These are phyloP conservation scores for Nasonia giraulti DNA, from an alignment of 1,140 invertebrate species.

Conservation along the genomic window DNA sequence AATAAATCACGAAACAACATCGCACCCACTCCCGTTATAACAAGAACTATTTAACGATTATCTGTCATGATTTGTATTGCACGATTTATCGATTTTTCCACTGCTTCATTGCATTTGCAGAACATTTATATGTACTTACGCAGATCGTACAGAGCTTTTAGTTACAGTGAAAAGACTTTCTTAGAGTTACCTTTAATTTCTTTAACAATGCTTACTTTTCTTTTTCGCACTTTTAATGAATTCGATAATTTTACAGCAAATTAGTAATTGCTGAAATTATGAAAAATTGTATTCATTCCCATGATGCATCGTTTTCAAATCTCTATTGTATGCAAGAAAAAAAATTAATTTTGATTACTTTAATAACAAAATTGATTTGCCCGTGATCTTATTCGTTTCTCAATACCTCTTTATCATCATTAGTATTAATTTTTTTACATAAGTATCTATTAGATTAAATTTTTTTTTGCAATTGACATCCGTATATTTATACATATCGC, in stretches of 20 bases:
- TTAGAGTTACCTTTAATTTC: background rate
- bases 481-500: constrained; percentile 66
- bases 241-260: constrained; percentile 39
- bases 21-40: background rate
- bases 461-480: constrained; percentile 68
- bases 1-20: background rate
- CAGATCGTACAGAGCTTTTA: background rate
- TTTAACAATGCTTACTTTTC: background rate
- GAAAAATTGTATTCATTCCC: too few relatives aligned
- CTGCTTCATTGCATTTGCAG: constrained; percentile 3
- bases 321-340: constrained; percentile 9
- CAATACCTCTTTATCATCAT: constrained; percentile 17
- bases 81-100: background rate
- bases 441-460: constrained; percentile 58
- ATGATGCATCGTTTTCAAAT: background rate
- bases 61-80: background rate
- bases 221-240: background rate
- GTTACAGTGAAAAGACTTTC: constrained; percentile 6
- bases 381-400: background rate
- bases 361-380: background rate
- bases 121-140: background rate
- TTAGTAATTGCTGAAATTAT: constrained; percentile 1
- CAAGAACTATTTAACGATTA: constrained; percentile 7
- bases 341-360: background rate
- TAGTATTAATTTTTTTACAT: constrained; percentile 35